Percentiles rank a stretch among this genome's conserved stretches.
phyloP scores from a whole-genome alignment of 2,888 invertebrate species.

The Leucophenga montana region DNA sequence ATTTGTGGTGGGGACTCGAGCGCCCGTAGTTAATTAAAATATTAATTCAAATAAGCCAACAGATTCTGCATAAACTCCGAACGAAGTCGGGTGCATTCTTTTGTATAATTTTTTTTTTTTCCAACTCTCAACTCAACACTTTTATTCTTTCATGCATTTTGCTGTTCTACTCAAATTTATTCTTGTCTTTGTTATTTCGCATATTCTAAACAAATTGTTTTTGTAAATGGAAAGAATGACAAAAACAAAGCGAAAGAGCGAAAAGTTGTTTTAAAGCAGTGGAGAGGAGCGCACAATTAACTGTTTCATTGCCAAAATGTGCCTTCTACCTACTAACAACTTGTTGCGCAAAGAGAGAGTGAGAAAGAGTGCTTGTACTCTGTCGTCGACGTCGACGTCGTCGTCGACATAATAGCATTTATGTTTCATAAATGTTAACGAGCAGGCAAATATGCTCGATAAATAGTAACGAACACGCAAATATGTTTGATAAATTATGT shows the following conservation, averaged over 20 bases:
- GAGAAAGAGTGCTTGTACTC: background rate
- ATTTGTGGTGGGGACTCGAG: too few species aligned
- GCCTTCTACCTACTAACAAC: conserved; percentile 29
- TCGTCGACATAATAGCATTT: conserved; percentile 38
- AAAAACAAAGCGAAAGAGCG: conserved; percentile 23
- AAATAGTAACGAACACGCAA: too few species aligned
- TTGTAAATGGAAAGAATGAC: conserved; percentile 15
- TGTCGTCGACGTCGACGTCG: conserved; percentile 16
- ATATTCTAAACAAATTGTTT: conserved; percentile 69
- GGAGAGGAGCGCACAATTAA: conserved; percentile 17
- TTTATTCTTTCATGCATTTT: conserved; percentile 49
- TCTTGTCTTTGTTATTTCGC: conserved; percentile 71
- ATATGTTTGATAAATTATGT: too few species aligned
- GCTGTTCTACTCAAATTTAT: conserved; percentile 61
- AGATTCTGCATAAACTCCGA: too few species aligned
- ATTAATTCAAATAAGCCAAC: too few species aligned
- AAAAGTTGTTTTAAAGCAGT: conserved; percentile 45
- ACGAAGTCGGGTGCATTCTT: too few species aligned
- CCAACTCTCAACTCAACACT: too few species aligned
- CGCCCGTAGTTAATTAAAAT: too few species aligned
- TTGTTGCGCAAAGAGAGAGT: background rate
- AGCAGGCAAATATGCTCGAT: too few species aligned
- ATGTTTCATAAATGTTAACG: too few species aligned
- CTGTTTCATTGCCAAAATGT: conserved; percentile 27
- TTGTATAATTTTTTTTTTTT: too few species aligned